phyloP scores from a whole-genome alignment of 2,113 vertebrate genomes.

The Empidonax alnorum region DNA sequence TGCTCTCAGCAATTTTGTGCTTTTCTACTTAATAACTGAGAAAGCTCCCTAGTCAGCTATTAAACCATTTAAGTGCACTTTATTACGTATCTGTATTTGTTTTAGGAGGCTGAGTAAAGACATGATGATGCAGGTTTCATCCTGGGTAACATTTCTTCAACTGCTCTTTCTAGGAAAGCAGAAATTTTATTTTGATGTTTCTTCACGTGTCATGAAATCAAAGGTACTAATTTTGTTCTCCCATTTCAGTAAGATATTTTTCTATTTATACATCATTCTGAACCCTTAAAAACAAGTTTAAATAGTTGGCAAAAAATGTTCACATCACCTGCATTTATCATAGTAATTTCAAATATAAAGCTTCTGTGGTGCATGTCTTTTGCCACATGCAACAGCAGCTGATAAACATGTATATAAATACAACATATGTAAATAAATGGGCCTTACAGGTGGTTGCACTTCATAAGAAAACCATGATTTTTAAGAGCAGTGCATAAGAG shows the following conservation, averaged over 20 bases:
- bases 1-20: neutral
- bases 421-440: no score
- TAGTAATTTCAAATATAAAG: neutral
- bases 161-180: neutral
- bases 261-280: neutral
- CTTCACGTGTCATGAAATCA: neutral
- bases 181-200: neutral
- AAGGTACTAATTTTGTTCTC: neutral
- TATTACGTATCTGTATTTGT: neutral
- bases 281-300: neutral
- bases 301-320: neutral
- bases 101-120: neutral
- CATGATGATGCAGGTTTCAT: neutral
- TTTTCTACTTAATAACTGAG: neutral
- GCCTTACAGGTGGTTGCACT: neutral
- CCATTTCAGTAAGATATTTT: neutral
- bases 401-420: neutral
- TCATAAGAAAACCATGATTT: neutral
- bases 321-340: neutral
- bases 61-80: neutral
- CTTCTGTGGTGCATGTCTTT: neutral
- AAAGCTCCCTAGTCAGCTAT: neutral
- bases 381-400: neutral
- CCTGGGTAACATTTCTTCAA: neutral
- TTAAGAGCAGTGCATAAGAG: neutral